Evolutionary conservation across 2,113 vertebrate species (phyloP).

Genomic region (Empidonax traillii): DNA sequence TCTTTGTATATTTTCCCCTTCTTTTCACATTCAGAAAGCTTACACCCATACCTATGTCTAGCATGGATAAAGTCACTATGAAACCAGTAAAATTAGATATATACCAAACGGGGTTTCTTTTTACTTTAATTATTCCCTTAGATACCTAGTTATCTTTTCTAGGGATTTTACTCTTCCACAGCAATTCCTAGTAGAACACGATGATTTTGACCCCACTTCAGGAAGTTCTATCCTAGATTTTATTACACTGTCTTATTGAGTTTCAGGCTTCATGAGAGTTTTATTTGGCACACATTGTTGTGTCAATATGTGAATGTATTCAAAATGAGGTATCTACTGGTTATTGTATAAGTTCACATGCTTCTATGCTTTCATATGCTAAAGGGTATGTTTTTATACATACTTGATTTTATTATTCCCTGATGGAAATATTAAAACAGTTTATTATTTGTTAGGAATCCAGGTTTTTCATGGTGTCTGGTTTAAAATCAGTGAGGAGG

Average conservation of each 20-base stretch:
- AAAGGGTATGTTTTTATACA: conserved; percentile 23
- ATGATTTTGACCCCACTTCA: neutral
- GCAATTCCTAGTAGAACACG: neutral
- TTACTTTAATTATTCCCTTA: neutral
- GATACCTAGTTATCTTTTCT: neutral
- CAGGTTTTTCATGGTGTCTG: conserved; percentile 10
- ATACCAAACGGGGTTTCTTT: neutral
- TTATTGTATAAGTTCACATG: conserved; percentile 37
- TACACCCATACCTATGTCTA: neutral
- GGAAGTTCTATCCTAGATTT: conserved; percentile 12
- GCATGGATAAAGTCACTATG: neutral
- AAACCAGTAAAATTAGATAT: neutral
- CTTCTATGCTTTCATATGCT: conserved; percentile 26
- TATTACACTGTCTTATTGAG: conserved; percentile 19
- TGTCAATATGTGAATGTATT: conserved; percentile 53
- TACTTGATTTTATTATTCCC: conserved; percentile 39
- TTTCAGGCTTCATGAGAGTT: conserved; percentile 17
- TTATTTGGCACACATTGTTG: conserved; percentile 10
- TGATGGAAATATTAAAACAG: conserved; percentile 7
- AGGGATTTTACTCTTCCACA: neutral
- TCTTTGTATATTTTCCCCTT: neutral
- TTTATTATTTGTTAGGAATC: conserved; percentile 13
- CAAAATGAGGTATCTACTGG: conserved; percentile 8
- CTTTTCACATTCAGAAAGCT: neutral
- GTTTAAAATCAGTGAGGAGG: neutral